Percentiles rank a stretch among this genome's conserved stretches.
These are phyloP conservation scores for Bhutanitis thaidina DNA, from an alignment of 2,888 invertebrate genomes.

Conservation along the genomic window DNA sequence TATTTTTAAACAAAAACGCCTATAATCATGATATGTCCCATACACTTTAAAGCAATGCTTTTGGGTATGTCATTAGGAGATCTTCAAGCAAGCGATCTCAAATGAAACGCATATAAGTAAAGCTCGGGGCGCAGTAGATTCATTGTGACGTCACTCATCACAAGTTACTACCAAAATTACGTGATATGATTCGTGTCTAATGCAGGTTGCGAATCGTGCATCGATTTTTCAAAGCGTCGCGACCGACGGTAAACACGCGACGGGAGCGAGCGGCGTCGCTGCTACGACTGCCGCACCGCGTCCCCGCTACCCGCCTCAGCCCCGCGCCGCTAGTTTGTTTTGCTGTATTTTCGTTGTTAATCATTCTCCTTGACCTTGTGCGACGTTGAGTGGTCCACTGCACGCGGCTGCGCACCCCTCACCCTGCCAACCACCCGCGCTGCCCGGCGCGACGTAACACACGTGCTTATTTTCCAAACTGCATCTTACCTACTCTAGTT, in stretches of 20 bases:
- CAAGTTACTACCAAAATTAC: conserved; percentile 54
- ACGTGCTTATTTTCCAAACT: conserved; percentile 52
- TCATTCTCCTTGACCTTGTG: conserved; percentile 81
- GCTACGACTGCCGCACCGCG: conserved; percentile 69
- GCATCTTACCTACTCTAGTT: conserved; percentile 15
- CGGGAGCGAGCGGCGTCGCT: conserved; percentile 70
- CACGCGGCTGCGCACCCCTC: conserved; percentile 76
- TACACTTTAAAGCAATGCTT: not conserved
- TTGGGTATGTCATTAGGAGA: conserved; percentile 34
- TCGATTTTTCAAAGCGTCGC: conserved; percentile 73
- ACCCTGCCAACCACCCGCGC: conserved; percentile 57
- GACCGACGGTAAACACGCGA: conserved; percentile 63
- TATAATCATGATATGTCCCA: not conserved
- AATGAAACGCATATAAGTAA: conserved; percentile 48
- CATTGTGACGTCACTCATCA: conserved; percentile 50
- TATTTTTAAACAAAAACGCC: not conserved
- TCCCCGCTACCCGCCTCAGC: conserved; percentile 66
- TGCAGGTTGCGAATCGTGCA: conserved; percentile 73
- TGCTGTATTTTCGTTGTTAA: conserved; percentile 81
- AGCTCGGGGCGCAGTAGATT: conserved; percentile 46
- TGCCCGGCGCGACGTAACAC: conserved; percentile 65
- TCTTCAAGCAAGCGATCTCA: conserved; percentile 33
- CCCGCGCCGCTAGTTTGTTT: conserved; percentile 55
- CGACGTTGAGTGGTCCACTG: conserved; percentile 79
- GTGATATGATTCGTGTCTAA: conserved; percentile 50